These are phyloP conservation scores for Coelopa frigida DNA, from an alignment of 1,140 invertebrate genomes.

Conservation along the genomic window DNA sequence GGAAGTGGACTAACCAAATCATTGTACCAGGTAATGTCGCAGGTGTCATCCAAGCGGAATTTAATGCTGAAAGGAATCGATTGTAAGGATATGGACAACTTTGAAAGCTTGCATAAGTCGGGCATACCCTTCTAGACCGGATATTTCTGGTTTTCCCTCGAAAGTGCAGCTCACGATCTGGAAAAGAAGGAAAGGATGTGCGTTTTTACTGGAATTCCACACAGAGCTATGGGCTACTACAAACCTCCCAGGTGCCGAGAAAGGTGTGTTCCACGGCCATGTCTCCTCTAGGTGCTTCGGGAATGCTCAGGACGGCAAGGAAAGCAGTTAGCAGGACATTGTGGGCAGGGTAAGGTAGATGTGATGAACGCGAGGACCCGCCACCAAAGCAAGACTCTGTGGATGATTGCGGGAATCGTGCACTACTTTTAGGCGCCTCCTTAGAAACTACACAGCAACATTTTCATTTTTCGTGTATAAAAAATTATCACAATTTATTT, in stretches of 20 bases:
- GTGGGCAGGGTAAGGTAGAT: too few species aligned
- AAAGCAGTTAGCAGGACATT: too few species aligned
- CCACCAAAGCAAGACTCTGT: too few species aligned
- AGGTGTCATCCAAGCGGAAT: slow-evolving; percentile 57
- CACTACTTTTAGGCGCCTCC: too few species aligned
- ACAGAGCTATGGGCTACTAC: background rate
- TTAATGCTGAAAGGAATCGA: slow-evolving; percentile 49
- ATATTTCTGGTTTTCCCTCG: slow-evolving; percentile 32
- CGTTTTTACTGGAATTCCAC: background rate
- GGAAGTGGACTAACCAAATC: slow-evolving; percentile 44
- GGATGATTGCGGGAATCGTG: too few species aligned
- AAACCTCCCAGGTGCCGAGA: slow-evolving; percentile 40
- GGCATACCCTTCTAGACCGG: slow-evolving; percentile 34
- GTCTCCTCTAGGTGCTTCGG: too few species aligned
- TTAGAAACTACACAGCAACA: too few species aligned
- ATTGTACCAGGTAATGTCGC: slow-evolving; percentile 57
- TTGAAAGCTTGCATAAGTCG: background rate
- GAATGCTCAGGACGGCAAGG: too few species aligned
- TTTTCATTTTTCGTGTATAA: too few species aligned
- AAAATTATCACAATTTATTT: too few species aligned
- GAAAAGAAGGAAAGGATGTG: background rate
- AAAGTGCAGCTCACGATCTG: slow-evolving; percentile 39
- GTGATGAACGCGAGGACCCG: too few species aligned
- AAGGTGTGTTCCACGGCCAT: slow-evolving; percentile 32
- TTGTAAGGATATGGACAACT: background rate